Conservation (phyloP, 1,140 invertebrate species). For the Bactericera cockerelli region DNA sequence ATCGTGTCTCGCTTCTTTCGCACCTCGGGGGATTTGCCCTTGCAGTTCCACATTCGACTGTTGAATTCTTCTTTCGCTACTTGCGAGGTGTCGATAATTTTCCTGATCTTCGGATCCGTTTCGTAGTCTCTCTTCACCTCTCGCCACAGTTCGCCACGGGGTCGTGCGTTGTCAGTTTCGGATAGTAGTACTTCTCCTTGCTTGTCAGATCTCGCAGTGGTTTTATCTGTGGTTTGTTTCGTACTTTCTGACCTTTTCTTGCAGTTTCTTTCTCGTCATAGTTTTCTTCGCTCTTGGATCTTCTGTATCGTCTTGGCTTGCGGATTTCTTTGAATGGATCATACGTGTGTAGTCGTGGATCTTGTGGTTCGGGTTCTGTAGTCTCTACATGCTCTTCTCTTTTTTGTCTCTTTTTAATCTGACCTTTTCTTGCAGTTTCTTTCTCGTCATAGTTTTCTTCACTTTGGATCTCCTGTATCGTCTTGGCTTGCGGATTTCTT, state of each 20-base stretch:
- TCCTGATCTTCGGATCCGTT: neutral
- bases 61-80: too few relatives aligned
- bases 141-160: neutral
- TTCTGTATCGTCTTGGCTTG: neutral
- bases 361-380: too few relatives aligned
- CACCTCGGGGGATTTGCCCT: neutral
- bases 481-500: neutral
- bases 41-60: neutral
- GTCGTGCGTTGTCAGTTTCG: neutral
- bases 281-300: constrained; percentile 1
- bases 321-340: too few relatives aligned
- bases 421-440: neutral
- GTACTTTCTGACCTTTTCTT: neutral
- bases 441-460: neutral
- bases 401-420: neutral
- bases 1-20: neutral
- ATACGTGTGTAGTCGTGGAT: too few relatives aligned
- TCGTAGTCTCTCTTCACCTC: neutral
- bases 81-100: neutral
- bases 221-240: neutral
- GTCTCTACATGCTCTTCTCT: neutral
- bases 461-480: neutral
- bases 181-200: neutral
- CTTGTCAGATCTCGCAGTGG: neutral
- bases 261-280: neutral